Evolutionary conservation across 2,888 invertebrate genomes (phyloP), one percentile per base, ranked within the genome.

Genomic region (Spatulosminthurus flaviceps): DNA sequence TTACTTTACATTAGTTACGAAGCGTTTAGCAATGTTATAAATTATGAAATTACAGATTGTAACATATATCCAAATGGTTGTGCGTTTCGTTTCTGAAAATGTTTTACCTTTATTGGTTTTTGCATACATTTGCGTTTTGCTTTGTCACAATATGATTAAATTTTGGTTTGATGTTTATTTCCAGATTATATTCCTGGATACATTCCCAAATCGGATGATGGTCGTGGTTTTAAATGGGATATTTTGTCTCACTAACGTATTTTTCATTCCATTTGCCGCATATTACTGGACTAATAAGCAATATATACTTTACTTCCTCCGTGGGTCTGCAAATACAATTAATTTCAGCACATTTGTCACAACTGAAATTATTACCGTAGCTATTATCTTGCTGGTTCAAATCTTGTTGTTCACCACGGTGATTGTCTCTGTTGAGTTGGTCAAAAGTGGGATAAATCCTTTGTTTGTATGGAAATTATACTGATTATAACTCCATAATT

Each of bases 211-310:
- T 29, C 22, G 21, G 7, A 41, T 9, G 0, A 34, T 26, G 13
- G 92, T 93, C 1, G 91, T 92, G 85, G 89, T 91, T 70, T 88
- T 94, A 7, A 95, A 95, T 87, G 88, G 91, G 42, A 88, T 93
- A 66, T 93, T 94, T 86, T 92, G 92, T 81, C 88, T 94, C 75
- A 86, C 93, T 77, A 92, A 94, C 86, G 93, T 94, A 43, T 92
- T 94, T 90, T 95, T 95, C 87, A 91, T 93, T 84, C 93, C 95
- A 0, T 94, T 93, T 87, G 94, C 94, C 13, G 92, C 93, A 70
- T 90, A 95, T 72, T 94, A 94, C 87, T 94, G 92, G 87, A 92
- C 94, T 70, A 93, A 93, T 87, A 91, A 93, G 85, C 93, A 94
- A 51, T 92, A 93, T 86, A 86, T 91, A 92, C 11, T 24, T n/a